These are phyloP conservation scores for Drosophila orena DNA, from an alignment of 1,140 invertebrate species.

Conservation along the genomic window DNA sequence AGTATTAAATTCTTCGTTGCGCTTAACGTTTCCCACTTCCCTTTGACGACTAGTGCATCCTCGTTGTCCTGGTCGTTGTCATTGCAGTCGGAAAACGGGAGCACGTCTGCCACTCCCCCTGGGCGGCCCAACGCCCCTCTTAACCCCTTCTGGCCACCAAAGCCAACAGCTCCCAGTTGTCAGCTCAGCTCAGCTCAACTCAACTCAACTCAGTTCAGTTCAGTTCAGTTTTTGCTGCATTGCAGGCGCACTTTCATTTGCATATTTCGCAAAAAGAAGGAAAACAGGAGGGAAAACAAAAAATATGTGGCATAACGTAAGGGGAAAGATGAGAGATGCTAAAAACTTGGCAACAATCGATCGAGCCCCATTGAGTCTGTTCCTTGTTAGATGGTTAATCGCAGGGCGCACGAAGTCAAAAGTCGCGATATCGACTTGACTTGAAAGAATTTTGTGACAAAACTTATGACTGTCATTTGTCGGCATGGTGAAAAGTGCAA, in stretches of 20 bases:
- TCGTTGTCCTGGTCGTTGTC: conserved; percentile 42
- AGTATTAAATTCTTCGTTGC: conserved; percentile 17
- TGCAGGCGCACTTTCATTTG: conserved; percentile 81
- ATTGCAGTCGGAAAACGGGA: conserved; percentile 45
- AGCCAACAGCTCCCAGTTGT: conserved; percentile 47
- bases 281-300: conserved; percentile 12
- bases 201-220: conserved; percentile 4
- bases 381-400: conserved; percentile 58
- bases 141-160: conserved; percentile 20
- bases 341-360: conserved; percentile 48
- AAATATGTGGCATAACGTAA: conserved; percentile 37
- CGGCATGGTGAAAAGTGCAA: conserved; percentile 85
- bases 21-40: neutral
- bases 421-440: conserved; percentile 23
- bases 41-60: conserved; percentile 37
- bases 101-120: conserved; percentile 35
- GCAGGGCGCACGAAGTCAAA: conserved; percentile 43
- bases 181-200: conserved; percentile 21
- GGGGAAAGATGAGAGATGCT: conserved; percentile 26
- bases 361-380: conserved; percentile 49
- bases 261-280: conserved; percentile 51
- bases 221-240: conserved; percentile 68
- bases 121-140: neutral
- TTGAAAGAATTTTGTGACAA: conserved; percentile 18
- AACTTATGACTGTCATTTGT: conserved; percentile 34